These are phyloP conservation scores for Brachionus sp. DNA, from an alignment of 1,140 invertebrate genomes.

Conservation along the genomic window DNA sequence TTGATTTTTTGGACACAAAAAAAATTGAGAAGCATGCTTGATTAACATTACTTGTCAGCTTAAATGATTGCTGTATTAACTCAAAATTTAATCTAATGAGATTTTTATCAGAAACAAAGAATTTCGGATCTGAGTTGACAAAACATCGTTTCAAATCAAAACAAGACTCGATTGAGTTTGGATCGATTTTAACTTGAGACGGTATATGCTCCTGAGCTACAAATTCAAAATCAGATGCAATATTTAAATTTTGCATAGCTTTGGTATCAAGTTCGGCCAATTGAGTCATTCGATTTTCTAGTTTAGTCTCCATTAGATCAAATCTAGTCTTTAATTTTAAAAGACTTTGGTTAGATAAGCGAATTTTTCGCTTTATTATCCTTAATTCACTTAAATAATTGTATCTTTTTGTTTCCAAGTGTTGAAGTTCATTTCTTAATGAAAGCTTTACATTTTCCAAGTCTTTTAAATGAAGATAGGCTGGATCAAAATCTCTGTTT, in stretches of 20 bases:
- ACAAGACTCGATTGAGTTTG: background rate
- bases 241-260: background rate
- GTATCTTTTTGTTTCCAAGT: background rate
- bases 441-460: background rate
- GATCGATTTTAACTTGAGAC: background rate
- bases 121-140: background rate
- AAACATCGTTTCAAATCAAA: background rate
- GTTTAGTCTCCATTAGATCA: background rate
- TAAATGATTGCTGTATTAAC: background rate
- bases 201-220: background rate
- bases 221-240: background rate
- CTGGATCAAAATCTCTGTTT: background rate
- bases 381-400: background rate
- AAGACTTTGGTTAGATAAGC: background rate
- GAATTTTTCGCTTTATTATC: background rate
- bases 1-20: background rate
- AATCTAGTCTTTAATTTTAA: background rate
- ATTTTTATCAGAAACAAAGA: background rate
- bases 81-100: background rate
- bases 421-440: background rate
- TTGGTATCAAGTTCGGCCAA: background rate
- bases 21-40: background rate
- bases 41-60: background rate
- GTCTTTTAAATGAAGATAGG: background rate
- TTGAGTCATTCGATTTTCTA: background rate